Conservation (phyloP, 2,113 vertebrate species). For the Atherinomorus stipes region DNA sequence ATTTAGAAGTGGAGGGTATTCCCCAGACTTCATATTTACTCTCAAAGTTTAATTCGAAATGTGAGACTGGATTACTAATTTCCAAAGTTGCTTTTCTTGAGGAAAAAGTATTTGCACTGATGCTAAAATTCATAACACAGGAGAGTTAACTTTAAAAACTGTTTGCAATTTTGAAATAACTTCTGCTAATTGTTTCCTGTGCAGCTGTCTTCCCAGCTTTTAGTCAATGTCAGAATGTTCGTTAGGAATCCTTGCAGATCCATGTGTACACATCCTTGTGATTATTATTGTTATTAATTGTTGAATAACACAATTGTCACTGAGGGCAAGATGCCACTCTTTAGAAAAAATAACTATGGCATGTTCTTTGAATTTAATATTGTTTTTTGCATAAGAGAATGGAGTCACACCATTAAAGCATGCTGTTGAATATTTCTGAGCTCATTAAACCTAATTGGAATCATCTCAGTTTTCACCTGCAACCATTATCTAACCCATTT, state of each 20-base stretch:
- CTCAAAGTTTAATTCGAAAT: constrained; percentile 40
- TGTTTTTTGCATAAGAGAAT: background rate
- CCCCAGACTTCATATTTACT: constrained; percentile 49
- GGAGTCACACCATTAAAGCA: constrained; percentile 2
- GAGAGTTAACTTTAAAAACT: constrained; percentile 11
- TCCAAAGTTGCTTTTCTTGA: constrained; percentile 19
- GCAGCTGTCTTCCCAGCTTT: constrained; percentile 33
- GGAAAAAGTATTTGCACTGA: constrained; percentile 32
- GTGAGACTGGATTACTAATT: constrained; percentile 38
- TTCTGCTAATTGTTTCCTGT: constrained; percentile 39
- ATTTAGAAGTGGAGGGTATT: constrained; percentile 52
- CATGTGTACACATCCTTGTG: constrained; percentile 17
- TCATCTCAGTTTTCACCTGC: background rate
- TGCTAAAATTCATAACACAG: constrained; percentile 20
- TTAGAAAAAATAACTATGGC: constrained; percentile 11
- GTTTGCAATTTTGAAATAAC: constrained; percentile 39
- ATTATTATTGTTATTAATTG: constrained; percentile 32
- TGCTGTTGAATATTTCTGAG: constrained; percentile 1
- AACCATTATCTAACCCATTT: constrained; percentile 19
- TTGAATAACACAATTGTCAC: constrained; percentile 24
- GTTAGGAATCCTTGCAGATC: constrained; percentile 40
- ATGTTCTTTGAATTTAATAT: background rate
- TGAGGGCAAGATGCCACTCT: constrained; percentile 4
- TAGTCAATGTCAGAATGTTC: constrained; percentile 26
- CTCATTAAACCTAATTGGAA: constrained; percentile 21